Evolutionary conservation across 2,113 vertebrate species (phyloP).

Genomic region (Pygoscelis antarcticus): DNA sequence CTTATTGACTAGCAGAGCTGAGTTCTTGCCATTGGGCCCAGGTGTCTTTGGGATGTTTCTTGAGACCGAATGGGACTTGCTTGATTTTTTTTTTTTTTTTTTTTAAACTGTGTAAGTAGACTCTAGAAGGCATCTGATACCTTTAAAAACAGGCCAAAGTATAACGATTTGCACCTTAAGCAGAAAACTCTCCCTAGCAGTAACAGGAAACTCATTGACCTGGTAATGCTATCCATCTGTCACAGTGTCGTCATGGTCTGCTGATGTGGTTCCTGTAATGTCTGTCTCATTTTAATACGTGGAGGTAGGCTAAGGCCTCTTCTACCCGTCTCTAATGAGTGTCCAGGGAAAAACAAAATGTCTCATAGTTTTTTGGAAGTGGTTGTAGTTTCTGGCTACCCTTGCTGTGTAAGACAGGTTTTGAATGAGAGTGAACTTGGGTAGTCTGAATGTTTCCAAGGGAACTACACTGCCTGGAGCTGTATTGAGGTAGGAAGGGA

Average conservation of each 20-base stretch:
- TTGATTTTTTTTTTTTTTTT: background rate
- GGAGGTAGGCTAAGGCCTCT: conserved; percentile 37
- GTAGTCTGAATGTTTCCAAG: background rate
- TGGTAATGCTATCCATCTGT: conserved; percentile 56
- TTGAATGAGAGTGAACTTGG: background rate
- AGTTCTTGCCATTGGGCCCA: conserved; percentile 41
- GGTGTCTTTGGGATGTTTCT: conserved; percentile 48
- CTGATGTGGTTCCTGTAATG: conserved; percentile 34
- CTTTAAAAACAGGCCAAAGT: conserved; percentile 24
- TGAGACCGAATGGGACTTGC: conserved; percentile 37
- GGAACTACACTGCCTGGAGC: background rate
- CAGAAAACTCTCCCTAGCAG: conserved; percentile 32
- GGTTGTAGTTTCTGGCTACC: background rate
- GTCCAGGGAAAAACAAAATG: background rate
- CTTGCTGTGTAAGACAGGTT: background rate
- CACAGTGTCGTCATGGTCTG: conserved; percentile 51
- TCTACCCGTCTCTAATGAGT: background rate
- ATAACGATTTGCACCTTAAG: background rate
- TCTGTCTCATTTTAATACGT: conserved; percentile 37
- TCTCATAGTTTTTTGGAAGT: background rate
- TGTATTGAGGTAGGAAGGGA: background rate
- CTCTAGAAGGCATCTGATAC: conserved; percentile 9
- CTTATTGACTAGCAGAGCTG: conserved; percentile 18
- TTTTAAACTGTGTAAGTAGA: background rate
- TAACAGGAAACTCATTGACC: conserved; percentile 58